Percentiles rank a stretch among this genome's conserved stretches.
phyloP scores from a whole-genome alignment of 2,888 invertebrate genomes.

The Hirudinaria manillensis region DNA sequence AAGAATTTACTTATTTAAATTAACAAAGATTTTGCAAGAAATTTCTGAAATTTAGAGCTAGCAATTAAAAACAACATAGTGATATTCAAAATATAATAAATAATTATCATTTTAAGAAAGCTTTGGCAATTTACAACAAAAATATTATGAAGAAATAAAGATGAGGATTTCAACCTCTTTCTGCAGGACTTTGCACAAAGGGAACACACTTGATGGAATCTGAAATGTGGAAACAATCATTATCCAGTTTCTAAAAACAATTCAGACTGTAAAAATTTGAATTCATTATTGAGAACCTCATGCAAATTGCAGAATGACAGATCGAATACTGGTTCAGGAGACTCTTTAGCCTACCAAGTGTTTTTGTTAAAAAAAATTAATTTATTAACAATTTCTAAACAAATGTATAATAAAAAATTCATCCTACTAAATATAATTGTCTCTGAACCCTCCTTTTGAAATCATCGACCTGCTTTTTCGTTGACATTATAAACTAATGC shows the following conservation, averaged over 20 bases:
- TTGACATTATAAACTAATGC: slow-evolving; percentile 6
- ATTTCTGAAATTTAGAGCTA: too few relatives aligned
- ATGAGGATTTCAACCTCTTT: slow-evolving; percentile 60
- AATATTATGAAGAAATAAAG: slow-evolving; percentile 10
- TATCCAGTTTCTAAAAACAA: not conserved
- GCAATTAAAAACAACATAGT: not conserved
- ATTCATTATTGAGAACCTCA: slow-evolving; percentile 46
- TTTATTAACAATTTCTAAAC: not conserved
- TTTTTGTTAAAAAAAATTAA: not conserved
- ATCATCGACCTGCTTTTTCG: not conserved
- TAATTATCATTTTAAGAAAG: too few relatives aligned
- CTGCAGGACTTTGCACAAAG: slow-evolving; percentile 73
- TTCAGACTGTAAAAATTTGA: not conserved
- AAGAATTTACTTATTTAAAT: too few relatives aligned
- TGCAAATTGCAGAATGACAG: slow-evolving; percentile 71
- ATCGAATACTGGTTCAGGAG: slow-evolving; percentile 75
- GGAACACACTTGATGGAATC: slow-evolving; percentile 72
- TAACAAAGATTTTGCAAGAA: too few relatives aligned
- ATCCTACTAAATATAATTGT: slow-evolving; percentile 26
- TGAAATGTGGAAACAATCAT: slow-evolving; percentile 35
- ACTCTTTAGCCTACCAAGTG: slow-evolving; percentile 63
- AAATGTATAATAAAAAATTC: not conserved
- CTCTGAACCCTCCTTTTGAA: slow-evolving; percentile 19
- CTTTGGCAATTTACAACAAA: not conserved
- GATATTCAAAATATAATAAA: not conserved